Percentiles rank a stretch among this genome's conserved stretches.
These are phyloP conservation scores for Trissolcus basalis DNA, from an alignment of 1,140 invertebrate species.

Conservation along the genomic window DNA sequence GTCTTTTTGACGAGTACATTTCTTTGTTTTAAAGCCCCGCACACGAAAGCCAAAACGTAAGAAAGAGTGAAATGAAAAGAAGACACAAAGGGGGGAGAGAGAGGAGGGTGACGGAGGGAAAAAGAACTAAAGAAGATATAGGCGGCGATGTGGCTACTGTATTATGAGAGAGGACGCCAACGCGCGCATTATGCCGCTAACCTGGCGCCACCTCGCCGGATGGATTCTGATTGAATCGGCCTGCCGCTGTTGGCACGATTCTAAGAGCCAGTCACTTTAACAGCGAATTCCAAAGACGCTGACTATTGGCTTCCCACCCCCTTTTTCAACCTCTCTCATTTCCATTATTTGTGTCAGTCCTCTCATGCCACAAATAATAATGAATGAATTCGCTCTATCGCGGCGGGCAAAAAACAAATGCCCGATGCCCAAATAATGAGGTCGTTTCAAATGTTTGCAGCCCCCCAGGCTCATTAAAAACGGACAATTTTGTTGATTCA, in stretches of 20 bases:
- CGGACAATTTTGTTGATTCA: too few species aligned
- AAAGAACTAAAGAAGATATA: constrained; percentile 48
- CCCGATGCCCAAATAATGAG: too few species aligned
- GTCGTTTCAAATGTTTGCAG: too few species aligned
- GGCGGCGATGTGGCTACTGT: constrained; percentile 63
- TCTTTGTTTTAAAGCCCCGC: constrained; percentile 31
- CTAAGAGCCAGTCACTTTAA: constrained; percentile 56
- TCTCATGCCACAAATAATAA: constrained; percentile 14
- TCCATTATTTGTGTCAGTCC: constrained; percentile 44
- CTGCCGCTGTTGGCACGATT: constrained; percentile 58
- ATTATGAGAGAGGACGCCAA: constrained; percentile 64
- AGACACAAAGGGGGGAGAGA: constrained; percentile 1
- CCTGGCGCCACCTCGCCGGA: constrained; percentile 67
- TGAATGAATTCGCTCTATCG: constrained; percentile 27
- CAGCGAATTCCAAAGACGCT: constrained; percentile 63
- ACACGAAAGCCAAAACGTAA: constrained; percentile 44
- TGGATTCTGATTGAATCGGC: constrained; percentile 68
- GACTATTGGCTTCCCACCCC: constrained; percentile 53
- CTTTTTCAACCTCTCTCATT: constrained; percentile 47
- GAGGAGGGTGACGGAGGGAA: constrained; percentile 3
- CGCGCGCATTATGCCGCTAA: constrained; percentile 61
- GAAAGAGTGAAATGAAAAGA: constrained; percentile 49
- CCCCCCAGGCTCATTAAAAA: too few species aligned
- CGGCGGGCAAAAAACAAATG: not conserved
- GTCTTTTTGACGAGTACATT: constrained; percentile 33